phyloP scores from a whole-genome alignment of 2,797 vertebrate species.

The Paedocypris micromegethes region DNA sequence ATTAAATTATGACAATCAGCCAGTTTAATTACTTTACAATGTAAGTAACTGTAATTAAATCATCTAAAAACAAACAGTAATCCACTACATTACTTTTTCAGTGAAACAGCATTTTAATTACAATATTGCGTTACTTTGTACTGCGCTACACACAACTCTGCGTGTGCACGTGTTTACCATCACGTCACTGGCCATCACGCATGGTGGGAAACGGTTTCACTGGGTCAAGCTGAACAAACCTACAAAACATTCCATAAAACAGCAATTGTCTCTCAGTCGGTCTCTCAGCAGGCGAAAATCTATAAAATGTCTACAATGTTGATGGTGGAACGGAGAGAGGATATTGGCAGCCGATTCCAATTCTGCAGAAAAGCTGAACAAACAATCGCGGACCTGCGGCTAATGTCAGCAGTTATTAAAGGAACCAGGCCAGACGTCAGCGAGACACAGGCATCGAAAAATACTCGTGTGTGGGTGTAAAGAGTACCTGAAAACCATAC shows the following conservation, averaged over 20 bases:
- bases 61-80: too few species aligned
- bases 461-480: too few species aligned
- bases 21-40: too few species aligned
- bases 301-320: constrained; percentile 41
- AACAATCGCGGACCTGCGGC: constrained; percentile 55
- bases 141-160: too few species aligned
- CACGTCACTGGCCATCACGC: not conserved
- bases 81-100: too few species aligned
- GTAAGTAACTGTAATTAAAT: too few species aligned
- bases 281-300: constrained; percentile 25
- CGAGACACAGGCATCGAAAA: too few species aligned
- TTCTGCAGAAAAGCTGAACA: constrained; percentile 48
- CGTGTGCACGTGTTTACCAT: too few species aligned
- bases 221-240: not conserved
- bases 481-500: too few species aligned
- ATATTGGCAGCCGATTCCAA: constrained; percentile 45
- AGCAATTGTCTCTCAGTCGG: constrained; percentile 22
- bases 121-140: too few species aligned
- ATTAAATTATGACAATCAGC: too few species aligned
- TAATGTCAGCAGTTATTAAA: constrained; percentile 48
- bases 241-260: constrained; percentile 10
- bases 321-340: constrained; percentile 41
- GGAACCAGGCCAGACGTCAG: constrained; percentile 36
- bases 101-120: too few species aligned
- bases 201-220: not conserved